Evolutionary conservation across 2,888 invertebrate genomes (phyloP), one percentile per base, ranked within the genome.

Genomic region (Pandemis heparana): DNA sequence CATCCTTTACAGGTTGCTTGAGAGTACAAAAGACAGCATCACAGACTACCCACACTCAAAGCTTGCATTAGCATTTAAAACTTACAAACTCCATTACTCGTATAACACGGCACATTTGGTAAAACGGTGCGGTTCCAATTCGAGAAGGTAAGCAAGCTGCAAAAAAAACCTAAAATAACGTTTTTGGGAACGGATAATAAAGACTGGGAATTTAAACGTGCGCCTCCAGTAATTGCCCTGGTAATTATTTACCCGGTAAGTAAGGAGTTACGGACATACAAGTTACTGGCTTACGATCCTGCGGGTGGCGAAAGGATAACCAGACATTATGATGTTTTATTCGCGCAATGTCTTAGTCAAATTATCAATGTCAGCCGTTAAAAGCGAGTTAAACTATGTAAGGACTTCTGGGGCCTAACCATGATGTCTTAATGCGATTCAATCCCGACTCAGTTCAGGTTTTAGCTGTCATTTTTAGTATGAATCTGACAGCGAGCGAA

Each of bases 61-160:
- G 53, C 46, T 62, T 23, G 23, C 10, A n/a, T 16, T 62, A 72
- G 53, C 67, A 62, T 56, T 43, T 39, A 63, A 43, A 16, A 43
- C 66, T 23, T 46, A 46, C 23, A 53, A 53, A 72, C 56, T 62
- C 61, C 61, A 66, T 71, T 72, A 61, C 62, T 18, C n/a, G 43
- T 41, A 39, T 41, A 43, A 23, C 14, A 14, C 46, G 23, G 46
- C 60, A 23, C 41, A 43, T 43, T 68, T 16, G 53, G 84, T 87
- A 87, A 88, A 87, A 78, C 77, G 75, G 64, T 67, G 48, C 38
- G 66, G 48, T 46, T 66, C 38, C 65, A 62, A 67, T 67, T 46
- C 43, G 23, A 46, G 23, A 63, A 46, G 43, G 46, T 46, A 43
- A 18, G 63, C n/a, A 46, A 63, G 14, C 43, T 60, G n/a, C 46